Conservation (phyloP, 2,113 vertebrate species). For the Apistogramma diplotaenia region DNA sequence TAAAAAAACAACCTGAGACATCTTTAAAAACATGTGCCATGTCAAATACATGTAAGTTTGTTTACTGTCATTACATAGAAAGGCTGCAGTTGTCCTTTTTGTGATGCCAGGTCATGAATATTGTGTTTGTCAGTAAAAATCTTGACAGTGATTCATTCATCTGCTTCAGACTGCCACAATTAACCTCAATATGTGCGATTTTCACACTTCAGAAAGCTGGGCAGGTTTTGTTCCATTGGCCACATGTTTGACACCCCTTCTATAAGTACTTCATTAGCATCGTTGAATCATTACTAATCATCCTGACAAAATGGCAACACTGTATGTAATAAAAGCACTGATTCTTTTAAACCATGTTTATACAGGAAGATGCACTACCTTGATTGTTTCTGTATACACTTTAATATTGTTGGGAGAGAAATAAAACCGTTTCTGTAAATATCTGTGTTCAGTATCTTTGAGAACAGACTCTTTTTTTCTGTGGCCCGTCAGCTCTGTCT, state of each 20-base stretch:
- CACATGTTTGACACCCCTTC: neutral
- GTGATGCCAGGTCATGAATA: neutral
- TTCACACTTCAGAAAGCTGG: neutral
- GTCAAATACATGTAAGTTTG: neutral
- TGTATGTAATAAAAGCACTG: constrained; percentile 23
- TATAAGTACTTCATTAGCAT: neutral
- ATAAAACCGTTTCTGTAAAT: constrained; percentile 1
- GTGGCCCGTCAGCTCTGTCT: constrained; percentile 4
- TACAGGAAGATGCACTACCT: constrained; percentile 6
- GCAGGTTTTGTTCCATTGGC: neutral
- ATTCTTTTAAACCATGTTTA: neutral
- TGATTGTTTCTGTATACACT: neutral
- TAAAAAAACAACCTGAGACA: neutral
- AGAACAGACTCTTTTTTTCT: neutral
- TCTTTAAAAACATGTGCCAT: neutral
- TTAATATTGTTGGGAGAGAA: neutral
- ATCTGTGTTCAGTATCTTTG: neutral
- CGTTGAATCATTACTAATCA: neutral
- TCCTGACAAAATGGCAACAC: neutral
- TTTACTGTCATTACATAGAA: neutral
- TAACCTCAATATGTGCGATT: neutral
- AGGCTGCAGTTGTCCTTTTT: neutral
- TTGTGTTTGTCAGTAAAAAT: neutral
- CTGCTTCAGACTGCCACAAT: neutral
- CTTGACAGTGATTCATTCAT: neutral